Evolutionary conservation across 1,140 invertebrate genomes (phyloP).

Genomic region (Dinothrombium tinctorium): DNA sequence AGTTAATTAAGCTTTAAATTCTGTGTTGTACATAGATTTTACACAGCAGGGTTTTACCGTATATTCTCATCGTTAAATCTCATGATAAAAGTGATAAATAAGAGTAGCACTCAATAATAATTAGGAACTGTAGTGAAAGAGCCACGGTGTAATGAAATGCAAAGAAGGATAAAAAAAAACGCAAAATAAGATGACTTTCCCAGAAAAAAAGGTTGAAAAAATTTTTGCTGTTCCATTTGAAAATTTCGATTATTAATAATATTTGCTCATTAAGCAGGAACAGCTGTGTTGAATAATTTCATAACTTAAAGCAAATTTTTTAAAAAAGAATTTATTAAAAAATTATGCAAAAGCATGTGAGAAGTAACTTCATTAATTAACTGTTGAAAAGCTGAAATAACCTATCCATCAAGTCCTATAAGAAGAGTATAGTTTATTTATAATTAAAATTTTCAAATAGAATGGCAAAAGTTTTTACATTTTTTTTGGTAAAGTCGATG

Average conservation of each 20-base stretch:
- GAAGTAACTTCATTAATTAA: neutral
- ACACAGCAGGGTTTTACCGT: no score
- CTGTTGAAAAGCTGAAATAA: neutral
- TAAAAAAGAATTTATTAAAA: neutral
- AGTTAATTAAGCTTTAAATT: no score
- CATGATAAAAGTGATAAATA: no score
- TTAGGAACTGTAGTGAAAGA: no score
- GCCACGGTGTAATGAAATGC: no score
- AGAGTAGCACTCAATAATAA: no score
- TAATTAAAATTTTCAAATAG: neutral
- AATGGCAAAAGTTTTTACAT: neutral
- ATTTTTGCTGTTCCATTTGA: neutral
- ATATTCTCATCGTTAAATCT: no score
- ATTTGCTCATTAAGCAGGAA: no score
- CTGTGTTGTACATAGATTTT: no score
- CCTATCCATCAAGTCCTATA: no score
- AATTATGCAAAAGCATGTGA: neutral
- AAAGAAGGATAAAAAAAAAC: no score
- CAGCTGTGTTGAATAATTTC: neutral
- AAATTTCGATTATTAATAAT: neutral
- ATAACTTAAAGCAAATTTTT: neutral
- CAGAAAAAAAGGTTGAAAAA: neutral
- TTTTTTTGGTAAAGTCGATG: neutral
- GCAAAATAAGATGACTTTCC: neutral
- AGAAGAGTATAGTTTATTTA: neutral